These are phyloP conservation scores for Noctua comes DNA, from an alignment of 2,888 invertebrate genomes.

Conservation along the genomic window DNA sequence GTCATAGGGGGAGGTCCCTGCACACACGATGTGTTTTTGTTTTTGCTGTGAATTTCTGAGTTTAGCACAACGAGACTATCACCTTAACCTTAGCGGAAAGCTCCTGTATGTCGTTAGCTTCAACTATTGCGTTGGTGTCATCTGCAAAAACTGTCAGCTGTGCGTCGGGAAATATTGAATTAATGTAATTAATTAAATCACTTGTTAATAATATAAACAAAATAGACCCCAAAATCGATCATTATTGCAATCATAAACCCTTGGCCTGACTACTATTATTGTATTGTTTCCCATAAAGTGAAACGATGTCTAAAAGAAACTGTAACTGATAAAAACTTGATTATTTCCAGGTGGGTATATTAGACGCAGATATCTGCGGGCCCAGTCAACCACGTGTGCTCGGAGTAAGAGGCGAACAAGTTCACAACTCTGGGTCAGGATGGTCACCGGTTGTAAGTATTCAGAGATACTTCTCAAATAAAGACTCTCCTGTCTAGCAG, in stretches of 20 bases:
- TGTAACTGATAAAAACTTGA: background rate
- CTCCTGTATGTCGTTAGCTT: no score
- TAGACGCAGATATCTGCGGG: slow-evolving; percentile 99
- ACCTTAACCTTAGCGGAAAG: no score
- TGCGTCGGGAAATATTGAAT: no score
- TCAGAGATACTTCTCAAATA: background rate
- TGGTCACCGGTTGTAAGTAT: slow-evolving; percentile 98
- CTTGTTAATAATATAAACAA: no score
- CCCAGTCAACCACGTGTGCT: slow-evolving; percentile 98
- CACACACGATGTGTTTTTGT: no score
- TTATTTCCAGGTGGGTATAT: slow-evolving; percentile 94
- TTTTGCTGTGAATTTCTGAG: no score
- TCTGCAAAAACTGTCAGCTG: no score
- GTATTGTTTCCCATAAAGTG: background rate
- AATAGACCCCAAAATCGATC: no score
- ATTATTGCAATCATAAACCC: background rate
- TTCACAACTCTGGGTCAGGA: slow-evolving; percentile 98
- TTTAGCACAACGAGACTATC: no score
- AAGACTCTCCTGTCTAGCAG: background rate
- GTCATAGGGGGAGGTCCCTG: no score
- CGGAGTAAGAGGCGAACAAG: slow-evolving; percentile 97
- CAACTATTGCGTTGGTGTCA: no score
- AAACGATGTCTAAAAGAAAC: background rate
- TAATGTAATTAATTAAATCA: no score
- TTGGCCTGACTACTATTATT: background rate